Evolutionary conservation across 2,113 vertebrate species (phyloP).

Genomic region (Dipodomys spectabilis): DNA sequence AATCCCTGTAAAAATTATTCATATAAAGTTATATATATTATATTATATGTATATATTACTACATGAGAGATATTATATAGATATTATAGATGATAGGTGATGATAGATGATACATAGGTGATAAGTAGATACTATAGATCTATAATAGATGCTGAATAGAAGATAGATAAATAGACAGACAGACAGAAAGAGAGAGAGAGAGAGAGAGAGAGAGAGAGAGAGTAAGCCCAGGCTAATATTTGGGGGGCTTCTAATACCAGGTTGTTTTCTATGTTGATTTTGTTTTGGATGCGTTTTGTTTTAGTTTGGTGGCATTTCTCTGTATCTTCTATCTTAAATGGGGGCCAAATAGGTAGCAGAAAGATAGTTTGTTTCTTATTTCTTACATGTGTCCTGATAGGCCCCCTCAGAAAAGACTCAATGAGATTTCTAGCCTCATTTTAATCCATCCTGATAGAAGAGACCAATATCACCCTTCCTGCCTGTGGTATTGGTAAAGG

Average conservation of each 20-base stretch:
- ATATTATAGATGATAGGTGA: too few species aligned
- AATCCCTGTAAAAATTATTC: not conserved
- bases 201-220: too few species aligned
- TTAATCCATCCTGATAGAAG: slow-evolving; percentile 4
- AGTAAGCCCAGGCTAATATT: not conserved
- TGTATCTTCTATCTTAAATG: not conserved
- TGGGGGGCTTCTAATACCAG: not conserved
- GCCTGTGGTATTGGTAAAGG: not conserved
- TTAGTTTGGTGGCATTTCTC: not conserved
- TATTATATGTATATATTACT: too few species aligned
- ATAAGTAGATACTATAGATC: too few species aligned
- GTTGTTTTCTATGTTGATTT: not conserved
- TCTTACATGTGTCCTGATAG: not conserved
- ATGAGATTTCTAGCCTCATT: slow-evolving; percentile 6
- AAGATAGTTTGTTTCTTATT: not conserved
- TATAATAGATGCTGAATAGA: too few species aligned
- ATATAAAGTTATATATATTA: too few species aligned
- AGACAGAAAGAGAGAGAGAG: too few species aligned
- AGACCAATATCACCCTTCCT: not conserved
- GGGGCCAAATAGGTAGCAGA: not conserved
- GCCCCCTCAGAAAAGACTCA: not conserved
- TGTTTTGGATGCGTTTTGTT: not conserved
- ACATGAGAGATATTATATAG: too few species aligned
- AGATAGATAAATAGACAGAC: too few species aligned
- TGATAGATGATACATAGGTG: too few species aligned